A percentile compares a stretch with the other conserved stretches of the same genome.
phyloP scores from a whole-genome alignment of 2,113 vertebrate species.

The Stigmatopora argus region DNA sequence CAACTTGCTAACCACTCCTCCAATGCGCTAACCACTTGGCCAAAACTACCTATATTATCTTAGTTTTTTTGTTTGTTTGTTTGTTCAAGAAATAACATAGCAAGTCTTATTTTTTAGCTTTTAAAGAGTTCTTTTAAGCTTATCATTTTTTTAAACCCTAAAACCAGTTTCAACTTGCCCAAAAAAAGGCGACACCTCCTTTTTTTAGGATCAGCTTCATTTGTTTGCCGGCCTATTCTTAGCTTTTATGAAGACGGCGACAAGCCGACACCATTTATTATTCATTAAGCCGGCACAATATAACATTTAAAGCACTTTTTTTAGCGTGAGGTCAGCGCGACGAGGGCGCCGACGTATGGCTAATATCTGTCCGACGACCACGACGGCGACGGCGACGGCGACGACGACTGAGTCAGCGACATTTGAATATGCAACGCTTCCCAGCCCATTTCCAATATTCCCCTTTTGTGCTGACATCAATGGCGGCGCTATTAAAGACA shows the following conservation, averaged over 20 bases:
- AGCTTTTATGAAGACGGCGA: slow-evolving; percentile 83
- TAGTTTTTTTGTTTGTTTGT: too few species aligned
- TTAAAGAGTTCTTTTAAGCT: too few species aligned
- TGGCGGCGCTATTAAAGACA: slow-evolving; percentile 99
- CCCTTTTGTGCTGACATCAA: slow-evolving; percentile 99
- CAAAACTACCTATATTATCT: too few species aligned
- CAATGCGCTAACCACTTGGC: too few species aligned
- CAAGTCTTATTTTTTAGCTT: too few species aligned
- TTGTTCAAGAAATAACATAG: too few species aligned
- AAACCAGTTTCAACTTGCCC: too few species aligned
- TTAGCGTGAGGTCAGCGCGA: slow-evolving; percentile 99
- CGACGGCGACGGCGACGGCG: slow-evolving; percentile 75
- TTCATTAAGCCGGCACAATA: slow-evolving; percentile 99
- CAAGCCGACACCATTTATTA: slow-evolving; percentile 98
- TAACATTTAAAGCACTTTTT: slow-evolving; percentile 99
- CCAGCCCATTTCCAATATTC: slow-evolving; percentile 99
- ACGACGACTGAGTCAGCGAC: slow-evolving; percentile 89
- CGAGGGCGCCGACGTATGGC: slow-evolving; percentile 99
- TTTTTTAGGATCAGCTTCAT: slow-evolving; percentile 27
- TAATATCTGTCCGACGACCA: slow-evolving; percentile 99
- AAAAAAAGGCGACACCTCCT: too few species aligned
- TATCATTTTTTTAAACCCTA: too few species aligned
- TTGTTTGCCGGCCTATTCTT: slow-evolving; percentile 76
- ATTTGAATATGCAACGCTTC: slow-evolving; percentile 99
- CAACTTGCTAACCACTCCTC: too few species aligned